Conservation (phyloP, 1,140 invertebrate species). For the Polypedilum pembai region DNA sequence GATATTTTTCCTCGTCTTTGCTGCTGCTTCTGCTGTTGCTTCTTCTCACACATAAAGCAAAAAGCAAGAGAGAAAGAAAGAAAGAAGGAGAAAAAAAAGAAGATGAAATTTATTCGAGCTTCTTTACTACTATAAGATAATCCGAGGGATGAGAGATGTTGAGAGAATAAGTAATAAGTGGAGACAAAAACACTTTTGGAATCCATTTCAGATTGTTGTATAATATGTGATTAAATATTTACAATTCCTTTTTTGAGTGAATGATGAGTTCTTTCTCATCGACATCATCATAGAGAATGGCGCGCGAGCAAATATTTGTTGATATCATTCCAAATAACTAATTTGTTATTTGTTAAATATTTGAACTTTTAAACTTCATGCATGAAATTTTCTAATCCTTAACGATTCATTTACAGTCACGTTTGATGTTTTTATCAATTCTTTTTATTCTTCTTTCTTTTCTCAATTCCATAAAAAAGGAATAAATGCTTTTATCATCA, state of each 20-base stretch:
- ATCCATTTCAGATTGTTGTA: neutral
- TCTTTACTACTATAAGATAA: too few relatives aligned
- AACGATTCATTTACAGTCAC: constrained; percentile 7
- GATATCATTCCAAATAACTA: constrained; percentile 26
- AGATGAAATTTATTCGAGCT: too few relatives aligned
- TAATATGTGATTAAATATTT: constrained; percentile 1
- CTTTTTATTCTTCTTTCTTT: neutral
- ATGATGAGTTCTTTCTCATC: neutral
- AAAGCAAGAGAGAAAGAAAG: neutral
- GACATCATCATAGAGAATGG: neutral
- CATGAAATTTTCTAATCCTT: constrained; percentile 23
- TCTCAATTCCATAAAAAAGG: neutral
- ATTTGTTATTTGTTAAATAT: constrained; percentile 27
- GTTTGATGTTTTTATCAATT: constrained; percentile 28
- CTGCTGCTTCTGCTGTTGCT: neutral
- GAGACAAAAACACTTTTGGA: neutral
- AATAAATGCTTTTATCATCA: neutral
- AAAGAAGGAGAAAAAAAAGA: too few relatives aligned
- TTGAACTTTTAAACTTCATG: neutral
- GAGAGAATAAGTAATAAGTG: too few relatives aligned
- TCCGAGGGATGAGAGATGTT: too few relatives aligned
- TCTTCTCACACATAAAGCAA: neutral
- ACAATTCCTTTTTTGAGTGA: neutral
- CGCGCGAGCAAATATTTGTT: constrained; percentile 15
- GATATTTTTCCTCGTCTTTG: neutral